These are phyloP conservation scores for Pogonognathellus flavescens DNA, from an alignment of 1,140 invertebrate genomes.

Conservation along the genomic window DNA sequence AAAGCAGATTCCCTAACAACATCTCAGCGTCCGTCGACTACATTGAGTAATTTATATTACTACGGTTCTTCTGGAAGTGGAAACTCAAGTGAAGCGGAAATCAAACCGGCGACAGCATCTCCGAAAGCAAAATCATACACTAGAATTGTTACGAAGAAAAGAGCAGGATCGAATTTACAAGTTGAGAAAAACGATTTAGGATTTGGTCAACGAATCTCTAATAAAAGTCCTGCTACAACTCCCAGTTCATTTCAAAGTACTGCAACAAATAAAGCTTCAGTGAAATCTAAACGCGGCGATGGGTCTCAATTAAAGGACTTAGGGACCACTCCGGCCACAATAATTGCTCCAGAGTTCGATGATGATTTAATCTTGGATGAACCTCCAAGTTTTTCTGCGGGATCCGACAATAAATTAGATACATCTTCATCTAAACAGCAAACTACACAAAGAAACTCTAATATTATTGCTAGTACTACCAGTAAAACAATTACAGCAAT, in stretches of 20 bases:
- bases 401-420: neutral
- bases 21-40: neutral
- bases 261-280: too few species aligned
- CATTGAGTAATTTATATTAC: slow-evolving; percentile 1
- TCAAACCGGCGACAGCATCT: neutral
- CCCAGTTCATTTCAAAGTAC: too few species aligned
- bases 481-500: neutral
- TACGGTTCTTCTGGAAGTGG: neutral
- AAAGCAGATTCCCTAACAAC: neutral
- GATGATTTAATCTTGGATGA: neutral
- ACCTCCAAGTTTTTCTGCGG: neutral
- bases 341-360: neutral
- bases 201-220: too few species aligned
- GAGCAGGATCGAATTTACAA: neutral
- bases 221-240: too few species aligned
- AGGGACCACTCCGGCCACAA: neutral
- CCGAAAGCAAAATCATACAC: neutral
- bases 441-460: neutral
- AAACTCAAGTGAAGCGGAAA: neutral
- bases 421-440: neutral
- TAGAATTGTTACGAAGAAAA: slow-evolving; percentile 3
- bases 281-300: neutral
- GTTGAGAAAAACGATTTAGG: too few species aligned
- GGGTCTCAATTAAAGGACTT: neutral
- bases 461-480: neutral